Percentiles rank a stretch among this genome's conserved stretches.
Conservation (phyloP, 2,797 vertebrate genomes). For the Oryzias dopingdopingensis region DNA sequence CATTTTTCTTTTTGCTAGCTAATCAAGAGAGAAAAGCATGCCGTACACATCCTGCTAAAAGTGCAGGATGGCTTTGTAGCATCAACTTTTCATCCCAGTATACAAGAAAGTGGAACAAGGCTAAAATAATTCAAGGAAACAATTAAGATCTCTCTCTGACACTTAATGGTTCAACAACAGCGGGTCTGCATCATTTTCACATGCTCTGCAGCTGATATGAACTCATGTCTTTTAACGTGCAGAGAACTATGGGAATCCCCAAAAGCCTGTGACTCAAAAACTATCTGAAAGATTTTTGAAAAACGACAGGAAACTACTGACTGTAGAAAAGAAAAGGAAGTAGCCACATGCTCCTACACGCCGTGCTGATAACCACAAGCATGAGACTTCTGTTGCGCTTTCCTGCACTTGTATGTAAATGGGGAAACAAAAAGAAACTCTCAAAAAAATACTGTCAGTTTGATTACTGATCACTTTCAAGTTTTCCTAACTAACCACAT, state of each 20-base stretch:
- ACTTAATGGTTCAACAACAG: background rate
- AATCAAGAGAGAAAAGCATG: conserved; percentile 53
- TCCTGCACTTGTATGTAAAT: background rate
- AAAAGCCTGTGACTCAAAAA: no score
- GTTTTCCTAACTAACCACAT: no score
- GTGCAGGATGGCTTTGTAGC: conserved; percentile 57
- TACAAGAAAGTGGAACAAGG: conserved; percentile 37
- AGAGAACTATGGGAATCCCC: background rate
- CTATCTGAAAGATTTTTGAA: background rate
- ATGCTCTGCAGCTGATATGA: no score
- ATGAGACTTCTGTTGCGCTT: background rate
- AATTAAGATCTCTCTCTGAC: background rate
- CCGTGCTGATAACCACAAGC: background rate
- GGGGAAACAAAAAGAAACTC: no score
- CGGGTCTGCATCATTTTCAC: no score
- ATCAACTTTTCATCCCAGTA: conserved; percentile 47
- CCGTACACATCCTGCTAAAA: conserved; percentile 57
- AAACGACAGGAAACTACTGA: background rate
- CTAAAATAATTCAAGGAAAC: conserved; percentile 38
- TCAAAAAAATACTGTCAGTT: no score
- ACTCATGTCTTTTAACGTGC: no score
- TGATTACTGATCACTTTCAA: no score
- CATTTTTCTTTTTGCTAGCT: conserved; percentile 55
- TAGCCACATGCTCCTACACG: background rate
- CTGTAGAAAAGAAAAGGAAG: background rate